A percentile compares a stretch with the other conserved stretches of the same genome.
These are phyloP conservation scores for Tupaia tana DNA, from an alignment of 2,113 vertebrate genomes.

Conservation along the genomic window DNA sequence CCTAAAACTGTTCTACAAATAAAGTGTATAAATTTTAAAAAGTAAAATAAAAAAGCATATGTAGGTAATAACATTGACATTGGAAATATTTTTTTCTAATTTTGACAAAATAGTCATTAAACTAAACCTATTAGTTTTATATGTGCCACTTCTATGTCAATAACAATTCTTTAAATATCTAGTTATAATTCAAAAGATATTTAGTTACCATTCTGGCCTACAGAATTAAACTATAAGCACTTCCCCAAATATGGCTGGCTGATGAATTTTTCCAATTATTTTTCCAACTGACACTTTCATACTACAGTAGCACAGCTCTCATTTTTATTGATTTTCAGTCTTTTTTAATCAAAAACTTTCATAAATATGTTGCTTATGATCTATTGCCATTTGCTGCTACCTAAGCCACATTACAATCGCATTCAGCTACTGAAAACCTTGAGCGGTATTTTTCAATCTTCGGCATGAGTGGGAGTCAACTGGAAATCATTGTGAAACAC, in stretches of 20 bases:
- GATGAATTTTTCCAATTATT: neutral
- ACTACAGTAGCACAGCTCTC: neutral
- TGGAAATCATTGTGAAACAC: neutral
- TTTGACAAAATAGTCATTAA: neutral
- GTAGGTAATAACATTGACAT: neutral
- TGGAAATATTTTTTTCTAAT: neutral
- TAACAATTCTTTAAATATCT: constrained; percentile 33
- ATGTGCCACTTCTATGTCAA: neutral
- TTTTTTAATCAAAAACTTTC: neutral
- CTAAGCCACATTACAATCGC: neutral
- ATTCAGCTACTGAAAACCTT: neutral
- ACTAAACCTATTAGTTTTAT: neutral
- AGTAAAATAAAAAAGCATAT: neutral
- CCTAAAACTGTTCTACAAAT: neutral
- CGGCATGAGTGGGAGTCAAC: neutral
- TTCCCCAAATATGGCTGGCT: neutral
- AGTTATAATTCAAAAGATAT: neutral
- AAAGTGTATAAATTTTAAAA: neutral
- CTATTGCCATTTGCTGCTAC: neutral
- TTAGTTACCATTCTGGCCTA: neutral
- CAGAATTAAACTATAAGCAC: neutral
- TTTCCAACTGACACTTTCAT: neutral
- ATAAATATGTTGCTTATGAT: neutral
- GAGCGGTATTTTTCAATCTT: constrained; percentile 4
- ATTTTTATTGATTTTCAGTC: constrained; percentile 21